A percentile compares a stretch with the other conserved stretches of the same genome.
Conservation (phyloP, 2,888 invertebrate genomes). For the Omphaloscelis lunosa region DNA sequence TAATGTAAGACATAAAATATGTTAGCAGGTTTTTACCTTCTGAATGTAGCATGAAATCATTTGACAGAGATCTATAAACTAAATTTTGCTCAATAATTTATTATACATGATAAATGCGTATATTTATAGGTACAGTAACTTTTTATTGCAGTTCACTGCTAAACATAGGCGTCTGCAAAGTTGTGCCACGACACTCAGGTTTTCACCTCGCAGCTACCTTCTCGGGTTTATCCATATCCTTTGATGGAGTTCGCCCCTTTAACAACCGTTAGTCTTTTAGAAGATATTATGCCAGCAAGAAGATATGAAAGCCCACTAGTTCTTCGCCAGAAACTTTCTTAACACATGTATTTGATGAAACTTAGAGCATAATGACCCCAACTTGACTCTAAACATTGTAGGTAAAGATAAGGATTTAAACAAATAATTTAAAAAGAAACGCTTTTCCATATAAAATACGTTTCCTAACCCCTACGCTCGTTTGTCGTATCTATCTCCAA, state of each 20-base stretch:
- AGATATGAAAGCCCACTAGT: not conserved
- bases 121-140: not conserved
- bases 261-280: not conserved
- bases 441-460: constrained; percentile 50
- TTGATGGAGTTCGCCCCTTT: not conserved
- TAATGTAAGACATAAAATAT: constrained; percentile 31
- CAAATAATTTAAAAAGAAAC: not conserved
- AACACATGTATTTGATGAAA: not conserved
- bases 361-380: not conserved
- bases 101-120: not conserved
- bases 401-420: constrained; percentile 25
- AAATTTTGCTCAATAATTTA: not conserved
- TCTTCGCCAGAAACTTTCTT: not conserved
- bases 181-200: too few species aligned
- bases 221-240: not conserved
- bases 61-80: not conserved
- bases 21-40: constrained; percentile 6
- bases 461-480: constrained; percentile 48
- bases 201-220: not conserved
- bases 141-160: not conserved
- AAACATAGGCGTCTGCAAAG: not conserved
- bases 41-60: not conserved
- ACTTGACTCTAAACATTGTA: not conserved
- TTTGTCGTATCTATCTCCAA: constrained; percentile 49
- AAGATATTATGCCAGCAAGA: not conserved